Evolutionary conservation across 2,797 vertebrate species (phyloP), one percentile per base, ranked within the genome.

Genomic region (Lepidocolaptes lacrymiger): DNA sequence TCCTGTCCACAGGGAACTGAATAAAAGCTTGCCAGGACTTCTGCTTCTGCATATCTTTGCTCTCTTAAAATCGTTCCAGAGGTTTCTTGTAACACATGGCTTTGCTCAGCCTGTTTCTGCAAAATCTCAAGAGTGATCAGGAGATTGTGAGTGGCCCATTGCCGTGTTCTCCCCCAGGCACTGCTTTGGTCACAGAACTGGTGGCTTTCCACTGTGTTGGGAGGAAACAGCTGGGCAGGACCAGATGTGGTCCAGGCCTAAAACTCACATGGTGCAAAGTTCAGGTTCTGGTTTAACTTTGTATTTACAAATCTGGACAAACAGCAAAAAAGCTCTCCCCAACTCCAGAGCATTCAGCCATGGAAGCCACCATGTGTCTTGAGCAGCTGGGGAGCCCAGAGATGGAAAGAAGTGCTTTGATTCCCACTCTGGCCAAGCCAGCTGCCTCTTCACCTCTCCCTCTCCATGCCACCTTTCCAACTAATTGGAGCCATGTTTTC

Each of bases 1-100:
- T 90, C 61, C 56, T 0, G 55, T 95, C 89, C 67, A 8, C 5
- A 16, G 80, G 91, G 91, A 95, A 14, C 71, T 14, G 63, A 80
- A 85, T 36, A 77, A 88, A 91, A 56, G 36, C 91, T 88, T 94
- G 88, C 94, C 95, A 96, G 93, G 88, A 93, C 95, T 95, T 90
- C 88, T 82, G 93, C 62, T 88, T 67, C 89, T 71, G 85, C 88
- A 32, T 95, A 95, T 89, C 91, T 96, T 49, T n/a, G 64, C 72
- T 92, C 10, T 4, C 73, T 91, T 79, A 86, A 93, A 92, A 74
- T 28, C 9, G 0, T 93, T 94, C 96, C 95, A 96, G 85, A 49
- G 91, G 74, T 92, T 95, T 80, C 84, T 77, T 6, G 20, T 55
- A 95, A 96, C 95, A 94, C 93, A 93, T 96, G 93, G 91, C 86